phyloP scores from a whole-genome alignment of 2,113 vertebrate species.

The Mirounga angustirostris region DNA sequence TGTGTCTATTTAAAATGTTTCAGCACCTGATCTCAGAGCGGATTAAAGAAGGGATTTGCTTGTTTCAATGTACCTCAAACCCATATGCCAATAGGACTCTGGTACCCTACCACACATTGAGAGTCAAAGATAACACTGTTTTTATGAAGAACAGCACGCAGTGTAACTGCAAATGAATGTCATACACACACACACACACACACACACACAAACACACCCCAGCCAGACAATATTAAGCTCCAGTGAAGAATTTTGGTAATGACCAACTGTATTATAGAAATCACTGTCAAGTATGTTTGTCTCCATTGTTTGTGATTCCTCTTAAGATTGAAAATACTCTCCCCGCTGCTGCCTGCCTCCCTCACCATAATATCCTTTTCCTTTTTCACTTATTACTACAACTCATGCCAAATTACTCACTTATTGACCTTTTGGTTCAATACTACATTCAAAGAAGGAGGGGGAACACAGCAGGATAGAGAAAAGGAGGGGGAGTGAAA shows the following conservation, averaged over 20 bases:
- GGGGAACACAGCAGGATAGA: not conserved
- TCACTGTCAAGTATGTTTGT: not conserved
- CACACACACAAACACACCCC: not conserved
- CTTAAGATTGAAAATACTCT: not conserved
- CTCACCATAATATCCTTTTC: not conserved
- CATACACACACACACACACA: not conserved
- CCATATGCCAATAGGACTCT: constrained; percentile 43
- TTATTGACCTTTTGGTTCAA: not conserved
- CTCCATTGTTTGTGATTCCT: constrained; percentile 12
- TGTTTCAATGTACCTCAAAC: constrained; percentile 18
- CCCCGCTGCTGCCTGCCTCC: not conserved
- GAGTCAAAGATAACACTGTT: constrained; percentile 47
- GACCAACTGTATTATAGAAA: not conserved
- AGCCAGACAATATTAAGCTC: not conserved
- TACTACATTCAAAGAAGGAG: not conserved
- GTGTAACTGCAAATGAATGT: constrained; percentile 50
- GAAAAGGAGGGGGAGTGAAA: not conserved
- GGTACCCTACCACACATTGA: not conserved
- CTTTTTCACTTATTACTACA: not conserved
- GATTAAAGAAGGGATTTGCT: constrained; percentile 16
- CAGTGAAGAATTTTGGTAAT: constrained; percentile 39
- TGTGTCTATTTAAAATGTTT: constrained; percentile 36
- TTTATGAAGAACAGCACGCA: constrained; percentile 51
- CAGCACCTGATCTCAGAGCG: not conserved
- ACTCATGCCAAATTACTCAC: not conserved